Conservation (phyloP, 2,113 vertebrate species). For the Falco punctatus region DNA sequence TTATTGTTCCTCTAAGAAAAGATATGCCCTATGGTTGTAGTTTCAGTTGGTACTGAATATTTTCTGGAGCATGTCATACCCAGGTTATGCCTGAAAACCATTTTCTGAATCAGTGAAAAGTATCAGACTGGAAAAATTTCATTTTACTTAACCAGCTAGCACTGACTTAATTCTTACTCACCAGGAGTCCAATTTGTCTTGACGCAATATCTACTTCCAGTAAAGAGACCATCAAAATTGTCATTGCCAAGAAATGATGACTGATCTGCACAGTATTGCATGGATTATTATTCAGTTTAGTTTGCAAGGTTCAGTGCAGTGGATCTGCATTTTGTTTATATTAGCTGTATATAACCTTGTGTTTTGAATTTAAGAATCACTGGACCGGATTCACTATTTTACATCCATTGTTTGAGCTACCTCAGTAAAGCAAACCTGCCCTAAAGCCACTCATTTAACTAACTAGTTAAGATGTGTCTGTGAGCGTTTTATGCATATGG, state of each 20-base stretch:
- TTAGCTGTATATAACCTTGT: not conserved
- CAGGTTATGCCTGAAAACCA: slow-evolving; percentile 9
- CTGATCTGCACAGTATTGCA: not conserved
- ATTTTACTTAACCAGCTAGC: slow-evolving; percentile 26
- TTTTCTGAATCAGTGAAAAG: slow-evolving; percentile 49
- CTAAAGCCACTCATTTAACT: not conserved
- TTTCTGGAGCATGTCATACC: not conserved
- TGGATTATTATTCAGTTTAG: not conserved
- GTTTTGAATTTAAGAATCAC: not conserved
- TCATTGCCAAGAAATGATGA: not conserved
- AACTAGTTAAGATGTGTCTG: not conserved
- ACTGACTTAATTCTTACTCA: slow-evolving; percentile 47
- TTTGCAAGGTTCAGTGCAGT: not conserved
- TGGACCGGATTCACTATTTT: not conserved
- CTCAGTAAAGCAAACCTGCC: not conserved
- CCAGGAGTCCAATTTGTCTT: slow-evolving; percentile 29
- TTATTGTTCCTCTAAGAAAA: not conserved
- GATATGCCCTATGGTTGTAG: not conserved
- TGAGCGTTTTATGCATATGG: not conserved
- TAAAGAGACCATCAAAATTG: slow-evolving; percentile 30
- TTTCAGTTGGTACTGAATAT: not conserved
- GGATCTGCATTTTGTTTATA: not conserved
- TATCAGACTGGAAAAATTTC: slow-evolving; percentile 57
- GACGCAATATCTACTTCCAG: slow-evolving; percentile 50
- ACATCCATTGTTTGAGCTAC: not conserved